Evolutionary conservation across 2,888 invertebrate species (phyloP).

Genomic region (Metopia argyrocephala): DNA sequence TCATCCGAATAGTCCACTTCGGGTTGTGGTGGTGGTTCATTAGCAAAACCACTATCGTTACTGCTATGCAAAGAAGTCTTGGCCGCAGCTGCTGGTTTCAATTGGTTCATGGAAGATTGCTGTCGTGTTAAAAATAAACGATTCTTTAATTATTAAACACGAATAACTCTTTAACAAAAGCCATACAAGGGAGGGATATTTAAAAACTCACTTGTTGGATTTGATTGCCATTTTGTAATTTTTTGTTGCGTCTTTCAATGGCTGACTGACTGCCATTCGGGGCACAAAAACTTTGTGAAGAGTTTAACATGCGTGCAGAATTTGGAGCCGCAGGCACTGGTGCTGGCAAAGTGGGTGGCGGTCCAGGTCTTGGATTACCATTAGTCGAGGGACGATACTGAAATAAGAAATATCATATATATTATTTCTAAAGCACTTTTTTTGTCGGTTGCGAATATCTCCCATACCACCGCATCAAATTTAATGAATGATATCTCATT

Average conservation of each 20-base stretch:
- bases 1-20: slow-evolving; percentile 95
- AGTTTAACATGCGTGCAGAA: slow-evolving; percentile 79
- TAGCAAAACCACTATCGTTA: slow-evolving; percentile 94
- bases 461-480: too few relatives aligned
- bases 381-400: slow-evolving; percentile 80
- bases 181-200: slow-evolving; percentile 21
- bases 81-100: slow-evolving; percentile 80
- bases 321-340: slow-evolving; percentile 82
- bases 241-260: slow-evolving; percentile 74
- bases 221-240: slow-evolving; percentile 73
- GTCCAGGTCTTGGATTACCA: slow-evolving; percentile 82
- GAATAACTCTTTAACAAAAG: not conserved
- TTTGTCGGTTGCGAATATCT: too few relatives aligned
- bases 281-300: slow-evolving; percentile 82
- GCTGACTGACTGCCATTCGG: slow-evolving; percentile 74
- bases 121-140: slow-evolving; percentile 52
- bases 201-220: slow-evolving; percentile 68
- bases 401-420: slow-evolving; percentile 67
- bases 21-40: slow-evolving; percentile 91
- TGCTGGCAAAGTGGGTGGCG: slow-evolving; percentile 86
- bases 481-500: too few relatives aligned
- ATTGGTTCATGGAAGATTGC: slow-evolving; percentile 67
- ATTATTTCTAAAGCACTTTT: too few relatives aligned
- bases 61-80: slow-evolving; percentile 92
- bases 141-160: slow-evolving; percentile 43